phyloP scores from a whole-genome alignment of 1,140 invertebrate genomes.

The Anoplolepis gracilipes region DNA sequence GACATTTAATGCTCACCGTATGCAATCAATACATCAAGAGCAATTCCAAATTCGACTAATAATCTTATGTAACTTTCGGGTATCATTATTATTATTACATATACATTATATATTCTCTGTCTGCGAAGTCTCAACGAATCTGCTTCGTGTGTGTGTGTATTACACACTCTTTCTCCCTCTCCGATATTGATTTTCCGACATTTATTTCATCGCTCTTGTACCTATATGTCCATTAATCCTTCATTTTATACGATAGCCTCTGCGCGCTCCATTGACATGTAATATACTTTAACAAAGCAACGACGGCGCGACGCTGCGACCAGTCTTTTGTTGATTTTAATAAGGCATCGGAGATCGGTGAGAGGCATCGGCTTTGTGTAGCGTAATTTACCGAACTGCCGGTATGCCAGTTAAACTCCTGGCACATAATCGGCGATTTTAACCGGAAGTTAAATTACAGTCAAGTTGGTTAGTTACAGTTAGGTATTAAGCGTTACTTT shows the following conservation, averaged over 20 bases:
- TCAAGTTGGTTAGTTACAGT: too few species aligned
- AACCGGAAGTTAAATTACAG: not conserved
- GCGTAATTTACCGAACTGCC: not conserved
- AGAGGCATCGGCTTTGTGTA: slow-evolving; percentile 8
- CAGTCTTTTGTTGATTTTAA: slow-evolving; percentile 44
- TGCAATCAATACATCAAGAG: not conserved
- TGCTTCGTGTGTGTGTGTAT: not conserved
- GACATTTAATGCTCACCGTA: not conserved
- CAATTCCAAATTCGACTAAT: not conserved
- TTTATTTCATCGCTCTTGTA: slow-evolving; percentile 26
- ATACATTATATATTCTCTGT: not conserved
- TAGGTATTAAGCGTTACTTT: not conserved
- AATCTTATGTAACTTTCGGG: not conserved
- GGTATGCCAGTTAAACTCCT: slow-evolving; percentile 6
- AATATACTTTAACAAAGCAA: slow-evolving; percentile 37
- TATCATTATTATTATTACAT: too few species aligned
- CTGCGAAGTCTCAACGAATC: not conserved
- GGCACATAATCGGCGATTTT: not conserved
- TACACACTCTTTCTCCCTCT: too few species aligned
- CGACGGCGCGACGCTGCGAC: not conserved
- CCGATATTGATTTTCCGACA: slow-evolving; percentile 38
- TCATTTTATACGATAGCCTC: slow-evolving; percentile 27
- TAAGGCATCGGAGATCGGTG: not conserved
- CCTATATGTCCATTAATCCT: slow-evolving; percentile 24
- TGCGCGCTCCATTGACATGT: slow-evolving; percentile 4